Evolutionary conservation across 2,888 invertebrate genomes (phyloP).

Genomic region (Eumerus sabulonum): DNA sequence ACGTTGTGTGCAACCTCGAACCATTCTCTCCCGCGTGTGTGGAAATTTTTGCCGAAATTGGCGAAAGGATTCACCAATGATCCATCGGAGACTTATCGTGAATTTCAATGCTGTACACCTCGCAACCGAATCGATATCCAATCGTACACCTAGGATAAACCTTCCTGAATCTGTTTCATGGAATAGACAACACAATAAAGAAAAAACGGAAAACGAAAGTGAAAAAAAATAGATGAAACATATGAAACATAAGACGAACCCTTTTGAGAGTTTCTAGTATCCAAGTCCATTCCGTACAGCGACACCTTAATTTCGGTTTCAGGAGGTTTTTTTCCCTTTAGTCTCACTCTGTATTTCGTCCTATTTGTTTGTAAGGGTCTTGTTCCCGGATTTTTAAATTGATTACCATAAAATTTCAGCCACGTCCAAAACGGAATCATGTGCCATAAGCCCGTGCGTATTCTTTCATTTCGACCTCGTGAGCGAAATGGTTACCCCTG

Average conservation of each 20-base stretch:
- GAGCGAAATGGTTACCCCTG: slow-evolving; percentile 28
- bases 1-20: too few relatives aligned
- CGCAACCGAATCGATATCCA: slow-evolving; percentile 49
- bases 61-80: slow-evolving; percentile 60
- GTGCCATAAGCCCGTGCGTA: slow-evolving; percentile 49
- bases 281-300: background rate
- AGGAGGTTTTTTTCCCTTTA: background rate
- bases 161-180: slow-evolving; percentile 28
- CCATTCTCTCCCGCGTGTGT: slow-evolving; percentile 21
- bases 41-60: slow-evolving; percentile 60
- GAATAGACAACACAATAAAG: slow-evolving; percentile 15
- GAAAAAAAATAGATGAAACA: slow-evolving; percentile 10
- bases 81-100: slow-evolving; percentile 49
- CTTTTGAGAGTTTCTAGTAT: slow-evolving; percentile 47
- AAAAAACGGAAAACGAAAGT: too few relatives aligned
- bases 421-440: slow-evolving; percentile 67
- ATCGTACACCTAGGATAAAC: slow-evolving; percentile 31
- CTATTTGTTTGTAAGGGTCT: slow-evolving; percentile 31
- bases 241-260: slow-evolving; percentile 49
- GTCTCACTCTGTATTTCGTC: slow-evolving; percentile 3
- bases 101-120: slow-evolving; percentile 51
- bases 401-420: slow-evolving; percentile 67
- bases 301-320: slow-evolving; percentile 31
- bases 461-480: slow-evolving; percentile 4
- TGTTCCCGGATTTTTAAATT: slow-evolving; percentile 50